Evolutionary conservation across 2,113 vertebrate genomes (phyloP), one percentile per base, ranked within the genome.

Genomic region (Alligator mississippiensis): DNA sequence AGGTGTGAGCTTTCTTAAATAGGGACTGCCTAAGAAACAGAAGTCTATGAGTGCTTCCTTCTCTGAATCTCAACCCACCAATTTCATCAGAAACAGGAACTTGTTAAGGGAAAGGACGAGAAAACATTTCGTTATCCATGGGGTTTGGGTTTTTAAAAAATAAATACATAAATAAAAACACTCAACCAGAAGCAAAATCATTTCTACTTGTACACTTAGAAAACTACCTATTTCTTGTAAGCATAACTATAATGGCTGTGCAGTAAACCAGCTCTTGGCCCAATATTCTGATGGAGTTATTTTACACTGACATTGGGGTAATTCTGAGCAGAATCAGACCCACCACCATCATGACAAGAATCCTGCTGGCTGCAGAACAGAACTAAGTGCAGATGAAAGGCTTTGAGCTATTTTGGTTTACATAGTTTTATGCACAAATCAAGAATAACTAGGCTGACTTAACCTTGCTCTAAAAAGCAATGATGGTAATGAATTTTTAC

Each of bases 401-500:
- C 91, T 93, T 24, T 85, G 88, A 93, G 95, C 93, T 79, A 0
- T 63, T 89, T 77, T 85, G 62, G 89, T 92, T 81, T 5, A 24
- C 12, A 19, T 4, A 70, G 80, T 22, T 61, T 80, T 28, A 55
- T 0, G 1, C 80, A 80, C 90, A 93, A 90, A 80, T 93, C 93
- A 90, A 87, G 74, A 64, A 3, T n/a, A 95, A 93, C 91, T 66
- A n/a, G 90, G 63, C 18, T 92, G 93, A 70, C 91, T 95, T 96
- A 66, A 85, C 90, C 95, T 87, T 0, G 2, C 88, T 87, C 93
- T 85, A 61, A 94, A 92, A 96, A 89, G 87, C 90, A 90, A 57
- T n/a, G 84, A 83, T 1, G 58, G 77, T 24, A 94, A 93, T 93
- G 95, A 96, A 93, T 94, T 97, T 96, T 97, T 96, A 97, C 82